Base-by-base conservation (phyloP, 2,113 vertebrate species). In the Sciurus niger region DNA sequence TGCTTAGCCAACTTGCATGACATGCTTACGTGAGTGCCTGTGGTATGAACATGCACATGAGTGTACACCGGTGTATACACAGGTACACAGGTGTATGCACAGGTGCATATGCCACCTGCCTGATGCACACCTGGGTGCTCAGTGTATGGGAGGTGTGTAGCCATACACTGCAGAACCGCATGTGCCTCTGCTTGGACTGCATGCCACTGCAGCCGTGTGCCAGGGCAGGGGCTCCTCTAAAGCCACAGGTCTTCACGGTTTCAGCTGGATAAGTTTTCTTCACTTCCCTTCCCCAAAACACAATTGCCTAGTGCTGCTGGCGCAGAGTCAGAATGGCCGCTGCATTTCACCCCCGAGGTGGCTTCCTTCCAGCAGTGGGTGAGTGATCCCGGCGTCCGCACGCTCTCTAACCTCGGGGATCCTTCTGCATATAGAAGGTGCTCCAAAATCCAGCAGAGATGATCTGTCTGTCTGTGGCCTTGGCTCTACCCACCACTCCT, bases 261-360 rank as follows among this genome's bases (percentile, higher is more conserved):
- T 89, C 95, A 83, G 46, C 67, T 90, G 86, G 22, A n/a, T 96
- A 96, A 98, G 98, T 97, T 98, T 93, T 97, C 97, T 98, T 98
- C 94, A 40, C 97, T 97, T 98, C 97, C 97, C 97, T 98, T 97
- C 97, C 97, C 96, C 89, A 95, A 98, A 97, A 96, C 78, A 91
- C 95, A 5, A 32, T 97, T 98, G 92, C 95, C 92, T 89, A 97
- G 95, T 93, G 95, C 98, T 98, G 97, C 96, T 97, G 96, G 97
- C 4, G 40, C 97, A 97, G 98, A 98, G 96, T 86, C 80, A 97
- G 98, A 98, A 97, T 86, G 85, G 97, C 98, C 89, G 94, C 97
- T 96, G 97, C 95, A 67, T 98, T 98, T 95, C 28, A 10, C 92
- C 96, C 63, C 94, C 12, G 63, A 55, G 93, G 96, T 95, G 51